Percentiles rank a stretch among this genome's conserved stretches.
These are phyloP conservation scores for Pimpla rufipes DNA, from an alignment of 2,888 invertebrate genomes.

Conservation along the genomic window DNA sequence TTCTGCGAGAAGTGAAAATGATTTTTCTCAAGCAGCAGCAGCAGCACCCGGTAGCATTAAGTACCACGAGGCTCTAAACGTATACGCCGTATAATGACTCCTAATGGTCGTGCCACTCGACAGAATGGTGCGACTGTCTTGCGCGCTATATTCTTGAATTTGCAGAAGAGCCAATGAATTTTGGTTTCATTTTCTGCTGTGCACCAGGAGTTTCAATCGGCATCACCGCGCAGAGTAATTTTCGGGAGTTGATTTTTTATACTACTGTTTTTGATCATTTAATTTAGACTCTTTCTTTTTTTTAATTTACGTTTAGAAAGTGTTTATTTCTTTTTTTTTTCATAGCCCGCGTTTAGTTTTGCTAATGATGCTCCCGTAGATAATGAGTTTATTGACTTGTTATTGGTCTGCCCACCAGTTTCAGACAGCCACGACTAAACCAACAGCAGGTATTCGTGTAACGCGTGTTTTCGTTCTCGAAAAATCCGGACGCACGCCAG, in stretches of 20 bases:
- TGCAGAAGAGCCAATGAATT: conserved; percentile 4
- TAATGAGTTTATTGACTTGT: conserved; percentile 25
- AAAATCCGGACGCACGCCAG: conserved; percentile 64
- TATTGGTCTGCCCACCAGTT: neutral
- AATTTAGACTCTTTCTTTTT: neutral
- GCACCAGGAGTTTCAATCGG: neutral
- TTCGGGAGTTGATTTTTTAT: too few species aligned
- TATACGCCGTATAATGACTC: conserved; percentile 24
- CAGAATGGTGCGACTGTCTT: neutral
- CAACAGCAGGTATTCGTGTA: conserved; percentile 18
- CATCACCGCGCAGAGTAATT: neutral
- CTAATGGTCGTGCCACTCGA: conserved; percentile 45
- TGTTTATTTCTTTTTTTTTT: neutral
- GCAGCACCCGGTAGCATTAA: neutral
- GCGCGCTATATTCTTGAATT: neutral
- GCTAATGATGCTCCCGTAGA: neutral
- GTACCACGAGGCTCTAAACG: conserved; percentile 23
- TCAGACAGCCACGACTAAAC: neutral
- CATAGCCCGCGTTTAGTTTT: neutral
- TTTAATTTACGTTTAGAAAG: neutral
- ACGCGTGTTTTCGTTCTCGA: conserved; percentile 4
- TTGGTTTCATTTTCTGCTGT: neutral
- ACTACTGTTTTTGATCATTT: too few species aligned
- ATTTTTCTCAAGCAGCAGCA: conserved; percentile 56
- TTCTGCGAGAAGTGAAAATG: conserved; percentile 56